A percentile compares a stretch with the other conserved stretches of the same genome.
These are phyloP conservation scores for Melanotaenia parkinsoni DNA, from an alignment of 2,797 vertebrate genomes.

Conservation along the genomic window DNA sequence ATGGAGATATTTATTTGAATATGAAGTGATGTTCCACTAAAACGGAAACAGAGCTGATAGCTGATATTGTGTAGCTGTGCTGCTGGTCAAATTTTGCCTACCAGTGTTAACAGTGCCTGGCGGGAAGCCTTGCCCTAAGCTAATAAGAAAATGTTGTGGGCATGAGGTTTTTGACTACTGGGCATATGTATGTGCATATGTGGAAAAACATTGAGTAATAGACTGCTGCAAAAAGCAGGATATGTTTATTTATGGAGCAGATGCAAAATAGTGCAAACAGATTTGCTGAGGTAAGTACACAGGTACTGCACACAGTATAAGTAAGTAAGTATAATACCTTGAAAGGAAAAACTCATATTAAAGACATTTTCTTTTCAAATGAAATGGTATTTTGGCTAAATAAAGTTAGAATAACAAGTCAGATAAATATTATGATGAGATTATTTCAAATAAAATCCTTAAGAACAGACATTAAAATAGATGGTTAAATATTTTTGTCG, in stretches of 20 bases:
- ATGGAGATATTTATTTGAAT: background rate
- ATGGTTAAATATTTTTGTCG: too few species aligned
- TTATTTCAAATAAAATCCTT: too few species aligned
- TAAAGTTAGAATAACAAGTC: too few species aligned
- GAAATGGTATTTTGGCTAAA: too few species aligned
- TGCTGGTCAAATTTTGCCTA: too few species aligned
- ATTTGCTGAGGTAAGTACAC: background rate
- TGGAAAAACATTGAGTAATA: background rate
- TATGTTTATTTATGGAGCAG: background rate
- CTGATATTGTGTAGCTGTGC: background rate
- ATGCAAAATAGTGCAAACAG: slow-evolving; percentile 66
- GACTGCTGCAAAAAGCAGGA: slow-evolving; percentile 7
- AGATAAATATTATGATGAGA: too few species aligned
- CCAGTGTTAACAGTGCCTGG: background rate
- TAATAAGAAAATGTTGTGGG: slow-evolving; percentile 34
- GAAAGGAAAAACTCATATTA: slow-evolving; percentile 6
- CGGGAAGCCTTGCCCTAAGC: background rate
- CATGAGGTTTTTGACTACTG: background rate
- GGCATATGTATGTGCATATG: background rate
- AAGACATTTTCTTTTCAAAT: too few species aligned
- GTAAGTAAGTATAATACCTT: background rate
- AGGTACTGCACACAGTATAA: background rate
- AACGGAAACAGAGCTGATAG: background rate
- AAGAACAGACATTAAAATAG: too few species aligned
- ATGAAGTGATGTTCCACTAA: background rate